Conservation (phyloP, 1,140 invertebrate genomes). For the Dendrolimus kikuchii region DNA sequence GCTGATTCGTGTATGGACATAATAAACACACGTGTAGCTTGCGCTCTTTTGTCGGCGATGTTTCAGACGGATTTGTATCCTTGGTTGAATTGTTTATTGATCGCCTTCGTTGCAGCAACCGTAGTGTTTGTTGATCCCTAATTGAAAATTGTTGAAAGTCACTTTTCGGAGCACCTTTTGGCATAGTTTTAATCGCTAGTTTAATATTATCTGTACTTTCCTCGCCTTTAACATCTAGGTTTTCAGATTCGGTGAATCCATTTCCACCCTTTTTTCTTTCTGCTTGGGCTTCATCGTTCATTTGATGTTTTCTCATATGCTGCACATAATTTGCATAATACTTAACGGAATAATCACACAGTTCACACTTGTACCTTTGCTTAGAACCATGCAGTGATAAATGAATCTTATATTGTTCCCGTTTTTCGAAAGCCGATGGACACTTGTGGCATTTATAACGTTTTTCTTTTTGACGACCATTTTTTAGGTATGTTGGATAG, state of each 20-base stretch:
- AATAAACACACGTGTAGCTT: conserved; percentile 76
- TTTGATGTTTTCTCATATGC: conserved; percentile 84
- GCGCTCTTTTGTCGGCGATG: conserved; percentile 69
- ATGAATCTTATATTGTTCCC: conserved; percentile 89
- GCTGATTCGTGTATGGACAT: conserved; percentile 84
- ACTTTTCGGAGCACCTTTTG: conserved; percentile 46
- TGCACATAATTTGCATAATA: conserved; percentile 88
- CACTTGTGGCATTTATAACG: conserved; percentile 89
- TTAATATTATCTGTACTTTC: conserved; percentile 58
- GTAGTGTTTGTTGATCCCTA: conserved; percentile 71
- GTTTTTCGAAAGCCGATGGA: conserved; percentile 90
- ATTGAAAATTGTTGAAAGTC: conserved; percentile 69
- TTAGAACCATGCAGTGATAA: conserved; percentile 87
- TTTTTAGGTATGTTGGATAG: conserved; percentile 83
- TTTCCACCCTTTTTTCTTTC: conserved; percentile 67
- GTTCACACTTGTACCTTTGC: conserved; percentile 86
- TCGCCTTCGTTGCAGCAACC: conserved; percentile 49
- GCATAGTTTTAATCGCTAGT: conserved; percentile 69
- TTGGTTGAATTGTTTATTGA: conserved; percentile 46
- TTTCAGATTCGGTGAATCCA: conserved; percentile 53
- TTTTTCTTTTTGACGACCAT: conserved; percentile 83
- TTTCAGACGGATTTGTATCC: conserved; percentile 49
- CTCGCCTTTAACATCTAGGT: conserved; percentile 36
- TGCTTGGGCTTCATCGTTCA: conserved; percentile 78
- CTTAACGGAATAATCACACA: conserved; percentile 92